These are phyloP conservation scores for Myopa testacea DNA, from an alignment of 2,888 invertebrate genomes.

Conservation along the genomic window DNA sequence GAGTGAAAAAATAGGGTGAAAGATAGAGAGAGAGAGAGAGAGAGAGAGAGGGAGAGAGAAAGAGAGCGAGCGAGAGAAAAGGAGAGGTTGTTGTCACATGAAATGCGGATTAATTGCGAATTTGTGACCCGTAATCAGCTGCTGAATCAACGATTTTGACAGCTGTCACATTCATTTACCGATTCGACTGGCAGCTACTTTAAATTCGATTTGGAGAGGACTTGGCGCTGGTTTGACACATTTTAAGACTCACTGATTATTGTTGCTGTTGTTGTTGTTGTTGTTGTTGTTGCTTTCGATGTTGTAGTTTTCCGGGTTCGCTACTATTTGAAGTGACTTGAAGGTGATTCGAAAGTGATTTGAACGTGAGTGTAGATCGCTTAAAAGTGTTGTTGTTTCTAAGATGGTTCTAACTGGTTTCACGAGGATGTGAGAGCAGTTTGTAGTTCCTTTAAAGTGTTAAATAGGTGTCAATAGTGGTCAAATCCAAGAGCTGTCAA, in stretches of 20 bases:
- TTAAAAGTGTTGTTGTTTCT: neutral
- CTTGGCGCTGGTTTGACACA: neutral
- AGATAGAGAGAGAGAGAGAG: neutral
- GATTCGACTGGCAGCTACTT: slow-evolving; percentile 1
- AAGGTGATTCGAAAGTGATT: neutral
- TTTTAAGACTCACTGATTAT: neutral
- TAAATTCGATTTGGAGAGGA: neutral
- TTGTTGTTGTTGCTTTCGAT: neutral
- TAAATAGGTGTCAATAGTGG: too few species aligned
- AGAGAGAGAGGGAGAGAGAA: neutral
- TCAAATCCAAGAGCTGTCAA: too few species aligned
- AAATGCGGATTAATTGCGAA: slow-evolving; percentile 27
- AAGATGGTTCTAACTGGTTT: neutral
- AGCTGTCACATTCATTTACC: slow-evolving; percentile 37
- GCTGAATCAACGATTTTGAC: slow-evolving; percentile 30
- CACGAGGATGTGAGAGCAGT: neutral
- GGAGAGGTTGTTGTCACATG: neutral
- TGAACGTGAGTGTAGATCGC: neutral
- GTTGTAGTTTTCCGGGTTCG: neutral
- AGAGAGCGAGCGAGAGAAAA: neutral
- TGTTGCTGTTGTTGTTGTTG: neutral
- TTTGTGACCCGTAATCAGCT: slow-evolving; percentile 25
- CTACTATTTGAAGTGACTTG: neutral
- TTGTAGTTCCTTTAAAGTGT: too few species aligned
- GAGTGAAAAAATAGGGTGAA: neutral